These are phyloP conservation scores for Neodiprion fabricii DNA, from an alignment of 1,140 invertebrate genomes.

Conservation along the genomic window DNA sequence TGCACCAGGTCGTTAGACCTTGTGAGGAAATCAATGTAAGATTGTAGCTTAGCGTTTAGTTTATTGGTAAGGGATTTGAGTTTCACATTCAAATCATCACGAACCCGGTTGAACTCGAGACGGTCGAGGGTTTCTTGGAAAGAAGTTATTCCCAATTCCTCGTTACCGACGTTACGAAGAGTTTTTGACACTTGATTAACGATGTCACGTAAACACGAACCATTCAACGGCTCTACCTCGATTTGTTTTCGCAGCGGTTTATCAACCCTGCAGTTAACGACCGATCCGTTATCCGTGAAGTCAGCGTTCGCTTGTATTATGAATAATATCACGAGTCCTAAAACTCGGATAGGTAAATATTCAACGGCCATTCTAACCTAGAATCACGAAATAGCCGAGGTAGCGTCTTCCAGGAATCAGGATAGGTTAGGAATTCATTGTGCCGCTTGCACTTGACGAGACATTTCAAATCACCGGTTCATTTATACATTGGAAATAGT, in stretches of 20 bases:
- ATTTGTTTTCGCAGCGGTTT: slow-evolving; percentile 52
- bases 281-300: neutral
- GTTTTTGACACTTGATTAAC: slow-evolving; percentile 47
- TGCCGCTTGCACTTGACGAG: neutral
- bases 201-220: slow-evolving; percentile 53
- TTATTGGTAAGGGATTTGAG: slow-evolving; percentile 45
- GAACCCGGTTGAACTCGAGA: slow-evolving; percentile 46
- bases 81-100: slow-evolving; percentile 35
- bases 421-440: neutral
- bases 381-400: neutral
- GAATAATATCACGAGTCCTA: neutral
- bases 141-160: slow-evolving; percentile 52
- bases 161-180: slow-evolving; percentile 44
- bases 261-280: slow-evolving; percentile 44
- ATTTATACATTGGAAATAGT: neutral
- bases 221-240: slow-evolving; percentile 47
- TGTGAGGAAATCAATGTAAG: slow-evolving; percentile 42
- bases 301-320: neutral
- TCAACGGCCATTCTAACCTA: neutral
- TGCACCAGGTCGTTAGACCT: slow-evolving; percentile 45
- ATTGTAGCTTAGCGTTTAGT: slow-evolving; percentile 46
- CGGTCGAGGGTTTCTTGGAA: slow-evolving; percentile 53
- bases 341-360: neutral
- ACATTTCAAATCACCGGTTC: neutral
- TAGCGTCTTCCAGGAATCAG: neutral